These are phyloP conservation scores for Drosophila macrospina DNA, from an alignment of 2,888 invertebrate genomes.

Conservation along the genomic window DNA sequence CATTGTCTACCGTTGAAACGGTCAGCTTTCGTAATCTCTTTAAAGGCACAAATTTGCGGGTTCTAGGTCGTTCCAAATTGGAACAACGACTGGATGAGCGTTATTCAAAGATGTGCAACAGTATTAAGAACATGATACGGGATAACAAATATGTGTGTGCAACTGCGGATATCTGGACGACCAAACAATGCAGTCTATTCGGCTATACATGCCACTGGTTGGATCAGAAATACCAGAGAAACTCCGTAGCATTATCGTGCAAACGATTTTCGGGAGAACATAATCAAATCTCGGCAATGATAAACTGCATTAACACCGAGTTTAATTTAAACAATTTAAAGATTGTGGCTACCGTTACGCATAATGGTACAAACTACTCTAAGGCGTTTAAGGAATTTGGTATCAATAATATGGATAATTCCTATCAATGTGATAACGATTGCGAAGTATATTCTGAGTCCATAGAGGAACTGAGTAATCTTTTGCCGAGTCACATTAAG, in stretches of 20 bases:
- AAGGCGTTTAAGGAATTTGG: conserved; percentile 31
- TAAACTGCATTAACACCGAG: conserved; percentile 30
- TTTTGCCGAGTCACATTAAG: conserved; percentile 32
- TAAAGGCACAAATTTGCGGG: conserved; percentile 33
- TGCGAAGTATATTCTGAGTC: background rate
- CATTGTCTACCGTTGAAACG: conserved; percentile 37
- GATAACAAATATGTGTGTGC: conserved; percentile 46
- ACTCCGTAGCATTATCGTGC: conserved; percentile 35
- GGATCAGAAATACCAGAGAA: conserved; percentile 41
- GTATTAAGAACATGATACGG: conserved; percentile 20
- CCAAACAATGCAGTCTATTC: conserved; percentile 16
- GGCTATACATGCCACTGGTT: conserved; percentile 53
- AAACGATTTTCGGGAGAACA: conserved; percentile 18
- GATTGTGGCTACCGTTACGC: conserved; percentile 42
- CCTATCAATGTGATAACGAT: background rate
- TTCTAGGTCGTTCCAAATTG: conserved; percentile 29
- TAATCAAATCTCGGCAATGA: conserved; percentile 30
- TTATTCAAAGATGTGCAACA: conserved; percentile 30
- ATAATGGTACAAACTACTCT: background rate
- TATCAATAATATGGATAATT: conserved; percentile 3
- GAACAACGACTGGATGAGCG: conserved; percentile 23
- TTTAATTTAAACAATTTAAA: conserved; percentile 37
- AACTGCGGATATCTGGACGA: conserved; percentile 33
- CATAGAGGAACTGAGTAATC: background rate
- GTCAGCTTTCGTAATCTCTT: conserved; percentile 46